A percentile compares a stretch with the other conserved stretches of the same genome.
Conservation (phyloP, 53 echinoderm and acorn worm genomes). For the Arbacia lixula region DNA sequence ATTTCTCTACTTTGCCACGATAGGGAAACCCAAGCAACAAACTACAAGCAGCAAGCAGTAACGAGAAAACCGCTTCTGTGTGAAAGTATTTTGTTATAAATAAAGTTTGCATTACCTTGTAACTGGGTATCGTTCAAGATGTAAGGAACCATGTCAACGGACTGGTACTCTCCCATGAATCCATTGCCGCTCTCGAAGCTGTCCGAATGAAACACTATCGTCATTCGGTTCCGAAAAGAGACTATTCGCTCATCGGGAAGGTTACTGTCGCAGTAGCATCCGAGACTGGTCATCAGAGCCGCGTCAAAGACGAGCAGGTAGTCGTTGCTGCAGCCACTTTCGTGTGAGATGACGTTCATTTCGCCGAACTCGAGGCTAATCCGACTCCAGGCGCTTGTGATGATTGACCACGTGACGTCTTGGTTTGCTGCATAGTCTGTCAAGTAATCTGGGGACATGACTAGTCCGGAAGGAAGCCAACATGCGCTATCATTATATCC, state of each 20-base stretch:
- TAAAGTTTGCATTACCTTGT: too few relatives aligned
- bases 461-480: background rate
- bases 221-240: conserved; percentile 35
- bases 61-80: too few relatives aligned
- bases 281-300: background rate
- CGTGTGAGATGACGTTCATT: conserved; percentile 19
- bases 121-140: background rate
- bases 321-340: conserved; percentile 11
- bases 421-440: background rate
- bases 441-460: conserved; percentile 36
- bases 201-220: conserved; percentile 38
- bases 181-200: conserved; percentile 8
- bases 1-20: too few relatives aligned
- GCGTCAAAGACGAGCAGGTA: conserved; percentile 10
- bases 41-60: too few relatives aligned
- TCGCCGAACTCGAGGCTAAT: conserved; percentile 16
- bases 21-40: too few relatives aligned
- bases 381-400: conserved; percentile 10
- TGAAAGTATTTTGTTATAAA: too few relatives aligned
- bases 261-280: conserved; percentile 19
- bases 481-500: too few relatives aligned
- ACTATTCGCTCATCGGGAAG: background rate
- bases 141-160: conserved; percentile 10
- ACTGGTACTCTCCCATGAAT: conserved; percentile 1
- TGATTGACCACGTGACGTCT: conserved; percentile 21